These are phyloP conservation scores for Herminia tarsipennalis DNA, from an alignment of 2,888 invertebrate species.

Conservation along the genomic window DNA sequence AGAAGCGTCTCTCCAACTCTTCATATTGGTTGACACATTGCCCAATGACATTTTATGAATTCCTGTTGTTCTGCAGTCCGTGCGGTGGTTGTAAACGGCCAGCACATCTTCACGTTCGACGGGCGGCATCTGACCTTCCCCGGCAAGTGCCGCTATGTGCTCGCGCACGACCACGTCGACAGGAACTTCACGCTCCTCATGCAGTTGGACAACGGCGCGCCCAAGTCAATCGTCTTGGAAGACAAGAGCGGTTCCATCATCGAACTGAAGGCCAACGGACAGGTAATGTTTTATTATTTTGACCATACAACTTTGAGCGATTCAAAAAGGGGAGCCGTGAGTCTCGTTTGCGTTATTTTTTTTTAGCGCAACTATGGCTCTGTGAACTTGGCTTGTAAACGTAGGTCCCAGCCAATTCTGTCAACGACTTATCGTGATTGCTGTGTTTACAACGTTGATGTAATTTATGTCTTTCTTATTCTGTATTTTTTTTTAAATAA, in stretches of 20 bases:
- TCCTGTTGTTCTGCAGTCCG: constrained; percentile 79
- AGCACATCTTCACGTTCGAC: constrained; percentile 96
- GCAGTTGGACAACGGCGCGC: constrained; percentile 88
- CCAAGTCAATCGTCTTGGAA: constrained; percentile 88
- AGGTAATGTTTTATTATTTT: constrained; percentile 62
- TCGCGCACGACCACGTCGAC: constrained; percentile 93
- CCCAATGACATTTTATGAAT: no score
- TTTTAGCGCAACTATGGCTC: no score
- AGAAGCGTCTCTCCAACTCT: no score
- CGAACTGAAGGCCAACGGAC: constrained; percentile 88
- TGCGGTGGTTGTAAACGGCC: constrained; percentile 91
- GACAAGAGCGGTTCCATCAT: constrained; percentile 88
- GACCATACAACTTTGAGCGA: no score
- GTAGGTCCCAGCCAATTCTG: no score
- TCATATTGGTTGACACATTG: no score
- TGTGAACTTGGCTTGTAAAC: no score
- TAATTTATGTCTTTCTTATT: no score
- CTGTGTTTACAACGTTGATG: no score
- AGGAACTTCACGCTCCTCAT: constrained; percentile 94
- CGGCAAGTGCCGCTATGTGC: constrained; percentile 93
- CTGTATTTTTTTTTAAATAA: no score
- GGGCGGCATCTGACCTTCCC: constrained; percentile 92
- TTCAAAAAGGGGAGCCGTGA: no score
- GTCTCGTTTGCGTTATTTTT: no score
- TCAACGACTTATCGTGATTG: background rate